Evolutionary conservation across 2,113 vertebrate species (phyloP).

Genomic region (Paraplagusia blochii): DNA sequence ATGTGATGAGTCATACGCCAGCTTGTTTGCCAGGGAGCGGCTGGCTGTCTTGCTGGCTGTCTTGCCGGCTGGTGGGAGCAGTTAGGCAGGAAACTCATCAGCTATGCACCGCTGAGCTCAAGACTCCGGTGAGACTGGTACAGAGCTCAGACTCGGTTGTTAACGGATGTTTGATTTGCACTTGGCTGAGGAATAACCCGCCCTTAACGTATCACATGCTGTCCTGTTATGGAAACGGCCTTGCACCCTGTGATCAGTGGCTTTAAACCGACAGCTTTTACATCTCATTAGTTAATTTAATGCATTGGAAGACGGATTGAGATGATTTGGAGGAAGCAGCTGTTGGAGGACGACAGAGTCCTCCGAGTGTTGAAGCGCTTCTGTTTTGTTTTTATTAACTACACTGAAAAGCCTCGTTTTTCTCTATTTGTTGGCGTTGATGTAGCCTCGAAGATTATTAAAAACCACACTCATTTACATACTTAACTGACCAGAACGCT

Average conservation of each 20-base stretch:
- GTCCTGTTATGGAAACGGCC: slow-evolving; percentile 31
- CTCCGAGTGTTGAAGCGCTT: not conserved
- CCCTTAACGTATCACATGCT: slow-evolving; percentile 40
- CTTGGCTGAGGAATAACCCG: slow-evolving; percentile 45
- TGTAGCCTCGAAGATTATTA: not conserved
- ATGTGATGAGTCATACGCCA: slow-evolving; percentile 66
- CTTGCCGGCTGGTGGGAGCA: slow-evolving; percentile 59
- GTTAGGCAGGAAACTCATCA: slow-evolving; percentile 60
- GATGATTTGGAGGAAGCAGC: slow-evolving; percentile 33
- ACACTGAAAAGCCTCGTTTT: too few species aligned
- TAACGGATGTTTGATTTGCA: slow-evolving; percentile 63
- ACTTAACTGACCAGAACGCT: too few species aligned
- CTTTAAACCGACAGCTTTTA: slow-evolving; percentile 57
- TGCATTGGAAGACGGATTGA: slow-evolving; percentile 43
- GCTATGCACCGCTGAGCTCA: slow-evolving; percentile 53
- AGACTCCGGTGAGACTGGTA: slow-evolving; percentile 45
- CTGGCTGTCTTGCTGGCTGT: slow-evolving; percentile 54
- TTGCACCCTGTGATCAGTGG: slow-evolving; percentile 46
- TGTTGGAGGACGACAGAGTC: not conserved
- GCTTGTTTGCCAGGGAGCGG: slow-evolving; percentile 55
- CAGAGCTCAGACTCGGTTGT: slow-evolving; percentile 44
- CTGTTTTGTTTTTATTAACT: not conserved
- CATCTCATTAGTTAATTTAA: slow-evolving; percentile 55
- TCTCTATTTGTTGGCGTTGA: not conserved
- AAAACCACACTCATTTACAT: not conserved